Evolutionary conservation across 37 sponge, comb jelly and placozoan genomes (phyloP).

Genomic region (Cliona cf. orientalis): DNA sequence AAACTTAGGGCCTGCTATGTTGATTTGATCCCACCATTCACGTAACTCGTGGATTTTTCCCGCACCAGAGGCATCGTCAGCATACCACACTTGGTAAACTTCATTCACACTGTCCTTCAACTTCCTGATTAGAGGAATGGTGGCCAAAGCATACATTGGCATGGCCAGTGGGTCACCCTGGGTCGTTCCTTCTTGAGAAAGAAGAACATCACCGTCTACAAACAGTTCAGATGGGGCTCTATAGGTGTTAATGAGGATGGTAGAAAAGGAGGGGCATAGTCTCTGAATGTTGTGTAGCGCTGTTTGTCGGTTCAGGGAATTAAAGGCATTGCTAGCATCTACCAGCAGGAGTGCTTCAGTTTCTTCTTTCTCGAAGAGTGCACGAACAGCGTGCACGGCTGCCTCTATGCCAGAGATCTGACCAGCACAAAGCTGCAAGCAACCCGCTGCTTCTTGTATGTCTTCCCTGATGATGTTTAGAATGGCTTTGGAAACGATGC

Average conservation of each 20-base stretch:
- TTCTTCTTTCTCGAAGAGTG: constrained; percentile 22
- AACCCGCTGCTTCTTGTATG: constrained; percentile 56
- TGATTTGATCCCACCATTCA: constrained; percentile 31
- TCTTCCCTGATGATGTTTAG: constrained; percentile 20
- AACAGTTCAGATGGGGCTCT: constrained; percentile 10
- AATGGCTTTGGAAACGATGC: constrained; percentile 59
- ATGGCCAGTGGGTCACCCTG: constrained; percentile 64
- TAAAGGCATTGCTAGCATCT: constrained; percentile 77
- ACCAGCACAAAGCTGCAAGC: constrained; percentile 73
- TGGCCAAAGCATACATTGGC: constrained; percentile 61
- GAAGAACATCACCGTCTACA: constrained; percentile 13
- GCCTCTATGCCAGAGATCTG: constrained; percentile 64
- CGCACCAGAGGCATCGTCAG: constrained; percentile 61
- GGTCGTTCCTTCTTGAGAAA: constrained; percentile 42
- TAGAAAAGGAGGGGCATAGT: constrained; percentile 40
- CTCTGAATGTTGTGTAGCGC: constrained; percentile 56
- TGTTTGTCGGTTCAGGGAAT: constrained; percentile 52
- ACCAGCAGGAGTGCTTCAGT: constrained; percentile 54
- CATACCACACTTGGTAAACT: constrained; percentile 66
- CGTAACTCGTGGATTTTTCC: constrained; percentile 21
- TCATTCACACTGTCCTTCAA: neutral
- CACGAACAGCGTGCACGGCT: constrained; percentile 57
- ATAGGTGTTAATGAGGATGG: constrained; percentile 40
- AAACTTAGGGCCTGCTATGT: constrained; percentile 21
- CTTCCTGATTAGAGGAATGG: constrained; percentile 30